These are phyloP conservation scores for Polydrusus pterygomalis DNA, from an alignment of 2,888 invertebrate species.

Conservation along the genomic window DNA sequence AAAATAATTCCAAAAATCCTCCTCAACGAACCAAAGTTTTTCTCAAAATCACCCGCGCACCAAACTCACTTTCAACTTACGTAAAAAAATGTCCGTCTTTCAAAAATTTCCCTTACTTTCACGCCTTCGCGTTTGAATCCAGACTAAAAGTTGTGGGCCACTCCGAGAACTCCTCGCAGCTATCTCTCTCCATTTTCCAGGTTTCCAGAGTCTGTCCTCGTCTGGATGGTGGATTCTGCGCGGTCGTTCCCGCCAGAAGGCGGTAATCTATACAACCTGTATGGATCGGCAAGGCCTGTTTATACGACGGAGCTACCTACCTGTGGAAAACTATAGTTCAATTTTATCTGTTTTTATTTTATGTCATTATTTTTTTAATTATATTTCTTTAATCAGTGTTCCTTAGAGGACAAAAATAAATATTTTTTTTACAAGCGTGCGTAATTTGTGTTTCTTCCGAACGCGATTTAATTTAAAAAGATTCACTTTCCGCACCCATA, in stretches of 20 bases:
- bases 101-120: constrained; percentile 21
- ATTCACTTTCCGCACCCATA: too few species aligned
- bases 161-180: constrained; percentile 21
- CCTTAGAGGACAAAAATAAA: too few species aligned
- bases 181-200: constrained; percentile 26
- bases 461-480: too few species aligned
- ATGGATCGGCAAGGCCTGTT: constrained; percentile 53
- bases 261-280: constrained; percentile 56
- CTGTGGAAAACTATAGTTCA: constrained; percentile 43
- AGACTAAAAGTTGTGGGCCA: constrained; percentile 50
- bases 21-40: background rate
- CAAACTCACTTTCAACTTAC: constrained; percentile 20
- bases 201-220: constrained; percentile 28
- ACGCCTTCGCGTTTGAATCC: constrained; percentile 43
- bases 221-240: constrained; percentile 34
- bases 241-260: constrained; percentile 36
- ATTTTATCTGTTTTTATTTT: background rate
- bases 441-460: too few species aligned
- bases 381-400: background rate
- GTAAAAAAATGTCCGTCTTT: constrained; percentile 15
- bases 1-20: background rate
- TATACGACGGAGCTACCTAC: constrained; percentile 42
- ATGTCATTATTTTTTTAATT: background rate
- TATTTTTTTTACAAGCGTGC: too few species aligned
- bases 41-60: constrained; percentile 22